Evolutionary conservation across 2,888 invertebrate genomes (phyloP).

Genomic region (Entomobrya multifasciata): DNA sequence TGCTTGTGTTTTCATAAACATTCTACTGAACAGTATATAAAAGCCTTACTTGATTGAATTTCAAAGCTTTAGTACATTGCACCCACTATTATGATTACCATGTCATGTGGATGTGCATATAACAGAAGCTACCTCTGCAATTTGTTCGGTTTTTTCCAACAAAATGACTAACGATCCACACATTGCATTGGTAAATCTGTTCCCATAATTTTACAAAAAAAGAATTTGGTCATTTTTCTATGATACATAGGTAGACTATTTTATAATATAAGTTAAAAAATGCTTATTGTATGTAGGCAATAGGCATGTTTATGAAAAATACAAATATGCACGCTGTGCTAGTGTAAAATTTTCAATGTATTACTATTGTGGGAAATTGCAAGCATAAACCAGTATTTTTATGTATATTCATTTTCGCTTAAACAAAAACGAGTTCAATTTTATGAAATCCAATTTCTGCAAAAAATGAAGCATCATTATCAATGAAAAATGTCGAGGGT

Average conservation of each 20-base stretch:
- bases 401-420: not conserved
- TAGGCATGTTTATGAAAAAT: too few relatives aligned
- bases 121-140: not conserved
- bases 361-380: conserved; percentile 26
- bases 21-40: not conserved
- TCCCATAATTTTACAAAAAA: not conserved
- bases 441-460: conserved; percentile 5
- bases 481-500: conserved; percentile 25
- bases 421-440: conserved; percentile 22
- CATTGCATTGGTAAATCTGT: not conserved
- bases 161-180: not conserved
- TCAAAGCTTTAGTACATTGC: too few relatives aligned
- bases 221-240: too few relatives aligned
- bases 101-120: not conserved
- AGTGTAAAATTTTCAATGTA: not conserved
- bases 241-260: too few relatives aligned
- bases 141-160: not conserved
- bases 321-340: too few relatives aligned
- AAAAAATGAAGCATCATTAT: conserved; percentile 15
- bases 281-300: too few relatives aligned
- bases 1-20: not conserved
- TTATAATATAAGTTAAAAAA: too few relatives aligned
- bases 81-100: not conserved
- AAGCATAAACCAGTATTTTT: not conserved
- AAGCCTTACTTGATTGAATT: not conserved